phyloP scores from a whole-genome alignment of 35 echinoderm and acorn worm genomes.

The Anneissia japonica region DNA sequence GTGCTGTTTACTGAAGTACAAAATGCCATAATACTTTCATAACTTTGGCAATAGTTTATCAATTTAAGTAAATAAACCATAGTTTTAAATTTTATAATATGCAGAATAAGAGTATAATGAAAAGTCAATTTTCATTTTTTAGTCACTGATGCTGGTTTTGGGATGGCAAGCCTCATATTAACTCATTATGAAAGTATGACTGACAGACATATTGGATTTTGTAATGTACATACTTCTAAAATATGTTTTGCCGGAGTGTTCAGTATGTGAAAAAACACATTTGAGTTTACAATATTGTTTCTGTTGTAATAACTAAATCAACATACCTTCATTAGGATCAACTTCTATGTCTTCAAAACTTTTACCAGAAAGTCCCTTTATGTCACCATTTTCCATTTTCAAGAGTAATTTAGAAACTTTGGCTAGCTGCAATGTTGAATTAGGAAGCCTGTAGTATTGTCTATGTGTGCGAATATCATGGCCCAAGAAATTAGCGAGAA shows the following conservation, averaged over 20 bases:
- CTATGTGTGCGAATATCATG: background rate
- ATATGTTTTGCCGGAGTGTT: background rate
- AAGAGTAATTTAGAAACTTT: constrained; percentile 41
- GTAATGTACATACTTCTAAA: no score
- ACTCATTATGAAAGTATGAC: no score
- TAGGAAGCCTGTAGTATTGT: constrained; percentile 4
- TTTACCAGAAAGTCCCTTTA: constrained; percentile 10
- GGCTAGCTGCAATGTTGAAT: background rate
- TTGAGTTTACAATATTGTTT: background rate
- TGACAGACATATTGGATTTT: no score
- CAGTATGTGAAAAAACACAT: constrained; percentile 13
- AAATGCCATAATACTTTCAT: no score
- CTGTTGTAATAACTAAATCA: background rate
- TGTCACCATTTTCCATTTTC: constrained; percentile 25
- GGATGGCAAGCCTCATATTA: no score
- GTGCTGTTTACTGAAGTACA: no score
- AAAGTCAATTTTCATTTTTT: no score
- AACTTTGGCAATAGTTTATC: no score
- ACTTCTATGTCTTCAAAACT: constrained; percentile 18
- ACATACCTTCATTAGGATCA: constrained; percentile 1
- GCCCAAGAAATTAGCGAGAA: background rate
- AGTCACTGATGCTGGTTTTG: no score
- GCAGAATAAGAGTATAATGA: no score
- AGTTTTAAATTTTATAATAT: no score
- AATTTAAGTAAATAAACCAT: no score